These are phyloP conservation scores for Psix sp. DNA, from an alignment of 1,140 invertebrate genomes.

Conservation along the genomic window DNA sequence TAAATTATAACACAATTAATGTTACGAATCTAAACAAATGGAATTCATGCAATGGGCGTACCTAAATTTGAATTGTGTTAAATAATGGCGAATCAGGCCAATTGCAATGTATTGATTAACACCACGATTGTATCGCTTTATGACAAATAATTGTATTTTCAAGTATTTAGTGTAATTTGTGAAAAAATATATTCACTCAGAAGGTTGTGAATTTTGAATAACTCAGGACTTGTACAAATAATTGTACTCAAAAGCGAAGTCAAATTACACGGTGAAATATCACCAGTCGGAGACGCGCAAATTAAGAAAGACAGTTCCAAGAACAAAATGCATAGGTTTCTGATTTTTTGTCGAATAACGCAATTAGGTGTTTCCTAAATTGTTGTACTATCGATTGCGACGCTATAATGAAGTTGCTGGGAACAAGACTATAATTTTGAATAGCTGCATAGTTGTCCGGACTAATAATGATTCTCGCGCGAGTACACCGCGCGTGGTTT, in stretches of 20 bases:
- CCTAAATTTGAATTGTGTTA: no score
- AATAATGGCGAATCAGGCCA: no score
- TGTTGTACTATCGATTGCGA: slow-evolving; percentile 10
- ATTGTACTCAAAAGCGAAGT: background rate
- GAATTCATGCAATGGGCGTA: no score
- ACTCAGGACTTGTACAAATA: background rate
- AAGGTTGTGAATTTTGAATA: background rate
- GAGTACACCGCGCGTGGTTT: slow-evolving; percentile 32
- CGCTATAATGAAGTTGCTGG: slow-evolving; percentile 36
- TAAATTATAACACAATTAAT: no score
- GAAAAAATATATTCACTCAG: no score
- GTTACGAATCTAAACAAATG: no score
- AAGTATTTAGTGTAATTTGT: no score
- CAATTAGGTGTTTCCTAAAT: background rate
- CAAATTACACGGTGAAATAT: slow-evolving; percentile 20
- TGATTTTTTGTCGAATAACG: slow-evolving; percentile 37
- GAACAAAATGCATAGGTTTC: slow-evolving; percentile 13
- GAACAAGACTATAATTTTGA: slow-evolving; percentile 43
- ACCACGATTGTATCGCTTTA: no score
- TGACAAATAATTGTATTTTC: no score
- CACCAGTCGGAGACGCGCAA: slow-evolving; percentile 2
- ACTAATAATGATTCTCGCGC: slow-evolving; percentile 31
- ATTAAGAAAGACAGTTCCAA: slow-evolving; percentile 41
- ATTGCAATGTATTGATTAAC: no score
- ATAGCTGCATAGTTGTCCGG: slow-evolving; percentile 43